Evolutionary conservation across 2,797 vertebrate species (phyloP).

Genomic region (Ispidina lecontei): DNA sequence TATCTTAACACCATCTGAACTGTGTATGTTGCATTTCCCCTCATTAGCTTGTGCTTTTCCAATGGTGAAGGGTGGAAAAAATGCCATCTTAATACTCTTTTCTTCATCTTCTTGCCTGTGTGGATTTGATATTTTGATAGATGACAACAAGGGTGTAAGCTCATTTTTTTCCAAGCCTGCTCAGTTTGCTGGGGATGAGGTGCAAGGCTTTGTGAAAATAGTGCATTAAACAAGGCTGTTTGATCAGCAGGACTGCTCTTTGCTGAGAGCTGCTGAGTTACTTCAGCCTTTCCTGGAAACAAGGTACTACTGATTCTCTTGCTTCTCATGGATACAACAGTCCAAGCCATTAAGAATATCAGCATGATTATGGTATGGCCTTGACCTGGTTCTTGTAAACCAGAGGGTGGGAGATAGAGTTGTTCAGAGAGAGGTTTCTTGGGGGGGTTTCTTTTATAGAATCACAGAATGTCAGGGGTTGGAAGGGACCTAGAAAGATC

Average conservation of each 20-base stretch:
- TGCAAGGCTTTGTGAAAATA: not conserved
- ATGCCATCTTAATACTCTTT: not conserved
- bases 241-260: conserved; percentile 30
- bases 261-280: not conserved
- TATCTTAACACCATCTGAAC: not conserved
- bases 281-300: not conserved
- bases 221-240: conserved; percentile 43
- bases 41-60: not conserved
- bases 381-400: not conserved
- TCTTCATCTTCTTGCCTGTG: not conserved
- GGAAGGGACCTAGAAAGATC: too few relatives aligned
- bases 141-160: not conserved
- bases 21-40: not conserved
- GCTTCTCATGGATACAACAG: not conserved
- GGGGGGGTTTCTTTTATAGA: not conserved
- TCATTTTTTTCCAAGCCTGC: not conserved
- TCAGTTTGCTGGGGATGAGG: not conserved
- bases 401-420: not conserved
- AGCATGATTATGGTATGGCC: not conserved
- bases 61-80: not conserved
- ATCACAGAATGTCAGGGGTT: too few relatives aligned
- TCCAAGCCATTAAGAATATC: not conserved
- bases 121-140: not conserved
- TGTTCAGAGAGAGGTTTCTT: not conserved
- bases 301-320: not conserved